These are phyloP conservation scores for Aphaenogaster rudis DNA, from an alignment of 1,140 invertebrate species.

Conservation along the genomic window DNA sequence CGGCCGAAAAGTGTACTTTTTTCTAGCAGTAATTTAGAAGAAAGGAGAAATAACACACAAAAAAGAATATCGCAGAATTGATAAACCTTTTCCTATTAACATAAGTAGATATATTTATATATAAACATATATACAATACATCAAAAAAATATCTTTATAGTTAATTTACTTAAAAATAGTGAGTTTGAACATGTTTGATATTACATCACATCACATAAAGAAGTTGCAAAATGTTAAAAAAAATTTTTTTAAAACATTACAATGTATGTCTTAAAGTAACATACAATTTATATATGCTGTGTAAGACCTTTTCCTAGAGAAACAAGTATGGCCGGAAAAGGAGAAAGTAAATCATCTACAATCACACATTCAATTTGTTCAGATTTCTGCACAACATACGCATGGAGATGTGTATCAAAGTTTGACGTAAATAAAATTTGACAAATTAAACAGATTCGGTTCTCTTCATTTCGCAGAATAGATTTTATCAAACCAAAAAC, in stretches of 20 bases:
- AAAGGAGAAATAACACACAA: not conserved
- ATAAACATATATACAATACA: not conserved
- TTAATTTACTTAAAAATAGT: not conserved
- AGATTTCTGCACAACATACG: slow-evolving; percentile 21
- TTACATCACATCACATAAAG: not conserved
- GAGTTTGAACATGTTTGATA: not conserved
- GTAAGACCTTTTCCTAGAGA: slow-evolving; percentile 18
- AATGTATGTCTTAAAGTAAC: slow-evolving; percentile 5
- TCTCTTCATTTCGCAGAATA: slow-evolving; percentile 21
- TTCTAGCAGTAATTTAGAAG: not conserved
- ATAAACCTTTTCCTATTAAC: not conserved
- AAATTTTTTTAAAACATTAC: not conserved
- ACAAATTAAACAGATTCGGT: slow-evolving; percentile 19
- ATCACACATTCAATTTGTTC: slow-evolving; percentile 23
- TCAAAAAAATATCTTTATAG: not conserved
- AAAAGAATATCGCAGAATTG: not conserved
- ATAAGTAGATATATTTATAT: not conserved
- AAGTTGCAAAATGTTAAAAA: not conserved
- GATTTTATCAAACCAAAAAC: slow-evolving; percentile 32
- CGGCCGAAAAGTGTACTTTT: not conserved
- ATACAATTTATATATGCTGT: slow-evolving; percentile 20
- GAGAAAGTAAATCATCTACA: slow-evolving; percentile 17
- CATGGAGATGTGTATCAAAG: slow-evolving; percentile 7
- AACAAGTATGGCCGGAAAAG: slow-evolving; percentile 27
- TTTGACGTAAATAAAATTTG: slow-evolving; percentile 5